phyloP scores from a whole-genome alignment of 2,113 vertebrate species.

The Zosterops lateralis region DNA sequence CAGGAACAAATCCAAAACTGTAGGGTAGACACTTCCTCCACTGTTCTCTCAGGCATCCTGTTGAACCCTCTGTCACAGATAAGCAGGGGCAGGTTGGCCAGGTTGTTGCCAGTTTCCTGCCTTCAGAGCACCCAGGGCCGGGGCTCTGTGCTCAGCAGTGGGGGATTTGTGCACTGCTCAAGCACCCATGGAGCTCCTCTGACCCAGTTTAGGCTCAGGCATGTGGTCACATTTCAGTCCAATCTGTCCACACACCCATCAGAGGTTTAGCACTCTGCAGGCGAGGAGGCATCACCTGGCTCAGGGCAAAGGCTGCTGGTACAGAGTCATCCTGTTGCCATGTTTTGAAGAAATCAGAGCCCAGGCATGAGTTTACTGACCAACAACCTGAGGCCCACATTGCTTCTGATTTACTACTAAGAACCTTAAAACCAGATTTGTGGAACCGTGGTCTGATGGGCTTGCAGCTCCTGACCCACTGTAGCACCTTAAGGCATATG shows the following conservation, averaged over 20 bases:
- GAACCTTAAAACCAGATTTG: not conserved
- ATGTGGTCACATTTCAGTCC: not conserved
- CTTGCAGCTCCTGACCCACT: not conserved
- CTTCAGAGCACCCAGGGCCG: not conserved
- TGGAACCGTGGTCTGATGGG: not conserved
- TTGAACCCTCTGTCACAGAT: not conserved
- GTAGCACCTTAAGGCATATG: not conserved
- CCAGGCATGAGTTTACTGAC: accelerated
- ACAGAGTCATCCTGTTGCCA: not conserved
- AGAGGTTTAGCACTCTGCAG: not conserved
- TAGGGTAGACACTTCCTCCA: not conserved
- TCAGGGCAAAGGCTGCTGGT: not conserved
- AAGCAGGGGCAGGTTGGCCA: not conserved
- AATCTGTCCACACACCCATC: accelerated
- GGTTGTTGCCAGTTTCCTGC: not conserved
- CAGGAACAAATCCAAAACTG: not conserved
- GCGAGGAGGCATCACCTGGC: accelerated
- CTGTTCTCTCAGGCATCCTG: accelerated
- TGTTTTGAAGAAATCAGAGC: not conserved
- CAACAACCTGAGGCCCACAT: not conserved
- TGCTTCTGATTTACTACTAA: not conserved
- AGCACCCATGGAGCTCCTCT: not conserved
- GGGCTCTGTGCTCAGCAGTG: not conserved
- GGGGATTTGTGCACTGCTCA: not conserved
- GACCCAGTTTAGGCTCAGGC: not conserved